Base-by-base conservation (phyloP, 2,113 vertebrate genomes). In the Colossoma macropomum region DNA sequence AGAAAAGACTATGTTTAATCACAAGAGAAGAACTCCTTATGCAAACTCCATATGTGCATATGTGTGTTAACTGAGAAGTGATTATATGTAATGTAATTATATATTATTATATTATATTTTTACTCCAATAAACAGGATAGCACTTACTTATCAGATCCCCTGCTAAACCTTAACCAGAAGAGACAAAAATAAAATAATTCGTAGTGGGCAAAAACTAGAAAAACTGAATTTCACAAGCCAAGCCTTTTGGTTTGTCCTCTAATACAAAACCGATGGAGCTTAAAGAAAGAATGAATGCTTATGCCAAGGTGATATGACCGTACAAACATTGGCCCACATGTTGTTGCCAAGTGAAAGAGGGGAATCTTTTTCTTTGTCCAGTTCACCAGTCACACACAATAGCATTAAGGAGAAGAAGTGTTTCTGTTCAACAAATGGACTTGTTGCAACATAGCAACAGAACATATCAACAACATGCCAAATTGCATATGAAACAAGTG, bases 271-370 rank as follows among this genome's bases (percentile, higher is more conserved):
- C 41, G 54, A 72, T 28, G 4, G 66, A 60, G 32, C 25, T 72
- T 25, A 34, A 71, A 27, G 34, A 45, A 70, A 66, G 45, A 79
- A 79, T 54, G 41, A 68, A 66, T 78, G 41, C 10, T 45, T 45
- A 45, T 11, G 27, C 63, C 62, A 52, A 34, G 13, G 63, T 69
- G 21, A 63, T 69, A 19, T 71, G 34, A 54, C 59, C 54, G 13
- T 52, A 60, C 79, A 80, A 72, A 72, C 62, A 62, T 80, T 72
- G 23, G 17, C 48, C n/a, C 21, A 71, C 54, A 38, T 23, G 9
- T 16, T 21, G 17, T 62, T 70, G 54, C 34, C 25, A 56, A 2
- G 78, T 54, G 66, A 71, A 70, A 38, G 66, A 71, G 23, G 32
- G 32, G 52, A 80, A 25, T 79, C 30, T 38, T 41, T 70, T 30